Evolutionary conservation across 1,140 invertebrate genomes (phyloP).

Genomic region (Platorchestia sp.): DNA sequence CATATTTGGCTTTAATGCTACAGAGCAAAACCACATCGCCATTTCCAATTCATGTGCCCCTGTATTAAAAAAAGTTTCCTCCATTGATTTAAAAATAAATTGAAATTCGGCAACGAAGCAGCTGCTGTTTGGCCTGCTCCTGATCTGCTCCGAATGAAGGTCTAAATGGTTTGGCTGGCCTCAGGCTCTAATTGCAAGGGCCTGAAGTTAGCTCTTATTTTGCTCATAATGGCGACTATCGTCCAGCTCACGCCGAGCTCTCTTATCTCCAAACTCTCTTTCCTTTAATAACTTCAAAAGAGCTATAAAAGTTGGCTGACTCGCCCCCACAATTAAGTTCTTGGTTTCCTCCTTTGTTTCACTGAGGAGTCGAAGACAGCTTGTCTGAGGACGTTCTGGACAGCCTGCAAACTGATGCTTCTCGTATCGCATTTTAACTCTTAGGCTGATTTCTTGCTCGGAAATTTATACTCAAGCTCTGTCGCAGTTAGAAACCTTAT

Average conservation of each 20-base stretch:
- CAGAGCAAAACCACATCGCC: background rate
- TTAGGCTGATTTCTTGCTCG: too few relatives aligned
- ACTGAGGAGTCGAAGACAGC: background rate
- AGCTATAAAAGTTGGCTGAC: background rate
- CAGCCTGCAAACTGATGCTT: background rate
- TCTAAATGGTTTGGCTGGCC: background rate
- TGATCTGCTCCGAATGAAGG: background rate
- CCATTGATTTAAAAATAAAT: background rate
- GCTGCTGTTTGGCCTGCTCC: background rate
- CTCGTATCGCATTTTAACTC: background rate
- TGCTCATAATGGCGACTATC: conserved; percentile 23
- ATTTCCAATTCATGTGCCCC: background rate
- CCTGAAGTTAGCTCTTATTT: conserved; percentile 19
- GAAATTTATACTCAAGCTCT: too few relatives aligned
- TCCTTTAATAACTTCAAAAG: conserved; percentile 27
- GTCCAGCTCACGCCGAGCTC: conserved; percentile 3
- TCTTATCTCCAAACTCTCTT: background rate
- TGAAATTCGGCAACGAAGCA: background rate
- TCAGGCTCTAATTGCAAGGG: background rate
- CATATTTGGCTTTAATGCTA: too few relatives aligned
- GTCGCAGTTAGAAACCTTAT: too few relatives aligned
- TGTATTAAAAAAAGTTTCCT: background rate
- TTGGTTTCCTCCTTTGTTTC: conserved; percentile 23
- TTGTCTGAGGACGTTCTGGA: too few relatives aligned
- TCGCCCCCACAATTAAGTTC: background rate